Evolutionary conservation across 2,797 vertebrate genomes (phyloP), one percentile per base, ranked within the genome.

Genomic region (Microcaecilia unicolor): DNA sequence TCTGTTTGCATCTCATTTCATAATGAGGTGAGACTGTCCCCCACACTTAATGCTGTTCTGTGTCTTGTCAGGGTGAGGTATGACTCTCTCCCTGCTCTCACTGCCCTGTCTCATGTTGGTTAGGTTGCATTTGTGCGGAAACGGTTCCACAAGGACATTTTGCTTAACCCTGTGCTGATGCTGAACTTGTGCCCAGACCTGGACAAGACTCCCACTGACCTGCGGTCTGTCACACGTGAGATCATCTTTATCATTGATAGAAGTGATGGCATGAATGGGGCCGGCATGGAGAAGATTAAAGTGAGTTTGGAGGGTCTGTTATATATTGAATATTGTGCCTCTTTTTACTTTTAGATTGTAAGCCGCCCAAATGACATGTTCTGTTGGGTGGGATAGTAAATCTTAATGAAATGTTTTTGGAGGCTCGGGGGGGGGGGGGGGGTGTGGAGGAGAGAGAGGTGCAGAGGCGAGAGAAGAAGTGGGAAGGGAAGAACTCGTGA

Each of bases 91-190:
- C 11, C 13, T 23, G 12, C 8, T n/a, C n/a, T n/a, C n/a, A n/a
- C n/a, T n/a, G n/a, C n/a, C 10, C 22, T 38, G 29, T 2, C 32
- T 33, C 22, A 18, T 28, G 4, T 20, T 25, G 0, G 39, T 13
- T 56, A 98, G 96, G 66, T 93, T 60, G 89, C 90, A 65, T 97
- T 96, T 6, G 74, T 98, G 45, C 81, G 90, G 63, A 92, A 88
- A 45, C 86, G 94, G 9, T 87, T 94, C 70, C 94, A 99, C 70
- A 99, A 98, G 47, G 96, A 99, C 63, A 90, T 99, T 49, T 74
- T 89, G 51, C 69, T 69, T 59, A 97, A 89, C 65, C 94, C 96
- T 0, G 91, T 97, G 43, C 48, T 99, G 80, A 91, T 92, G 90
- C 82, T 99, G 36, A 97, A 96, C 65, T 98, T 99, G 81, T 97